Conservation (phyloP, 1,140 invertebrate species). For the Bombyx mandarina region DNA sequence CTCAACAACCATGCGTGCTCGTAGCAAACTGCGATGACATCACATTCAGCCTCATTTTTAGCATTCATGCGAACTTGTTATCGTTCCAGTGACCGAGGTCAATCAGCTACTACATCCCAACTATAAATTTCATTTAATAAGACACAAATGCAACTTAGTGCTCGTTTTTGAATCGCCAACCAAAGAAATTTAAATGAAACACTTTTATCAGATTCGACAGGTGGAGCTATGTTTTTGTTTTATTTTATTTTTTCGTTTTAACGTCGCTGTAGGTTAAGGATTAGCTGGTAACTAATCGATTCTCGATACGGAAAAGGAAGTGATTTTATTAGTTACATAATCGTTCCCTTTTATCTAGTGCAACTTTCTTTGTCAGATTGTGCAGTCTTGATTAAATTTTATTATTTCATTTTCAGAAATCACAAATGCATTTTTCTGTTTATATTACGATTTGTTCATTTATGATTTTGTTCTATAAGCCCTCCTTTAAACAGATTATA, state of each 20-base stretch:
- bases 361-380: background rate
- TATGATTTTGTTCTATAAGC: no score
- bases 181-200: slow-evolving; percentile 69
- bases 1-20: no score
- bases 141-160: slow-evolving; percentile 62
- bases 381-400: background rate
- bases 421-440: no score
- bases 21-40: background rate
- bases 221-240: slow-evolving; percentile 40
- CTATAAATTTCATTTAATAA: slow-evolving; percentile 72
- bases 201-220: slow-evolving; percentile 69
- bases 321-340: slow-evolving; percentile 7
- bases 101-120: slow-evolving; percentile 60
- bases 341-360: slow-evolving; percentile 1
- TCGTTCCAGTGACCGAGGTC: slow-evolving; percentile 60
- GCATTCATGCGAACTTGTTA: slow-evolving; percentile 40
- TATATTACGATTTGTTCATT: no score
- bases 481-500: no score
- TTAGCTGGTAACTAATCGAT: slow-evolving; percentile 59
- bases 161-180: slow-evolving; percentile 57
- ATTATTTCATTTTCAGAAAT: background rate
- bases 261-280: slow-evolving; percentile 65
- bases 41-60: slow-evolving; percentile 34
- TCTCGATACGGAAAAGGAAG: slow-evolving; percentile 45
- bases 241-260: slow-evolving; percentile 30